A percentile compares a stretch with the other conserved stretches of the same genome.
Evolutionary conservation across 1,140 invertebrate genomes (phyloP).

Genomic region (Drosophila eugracilis): DNA sequence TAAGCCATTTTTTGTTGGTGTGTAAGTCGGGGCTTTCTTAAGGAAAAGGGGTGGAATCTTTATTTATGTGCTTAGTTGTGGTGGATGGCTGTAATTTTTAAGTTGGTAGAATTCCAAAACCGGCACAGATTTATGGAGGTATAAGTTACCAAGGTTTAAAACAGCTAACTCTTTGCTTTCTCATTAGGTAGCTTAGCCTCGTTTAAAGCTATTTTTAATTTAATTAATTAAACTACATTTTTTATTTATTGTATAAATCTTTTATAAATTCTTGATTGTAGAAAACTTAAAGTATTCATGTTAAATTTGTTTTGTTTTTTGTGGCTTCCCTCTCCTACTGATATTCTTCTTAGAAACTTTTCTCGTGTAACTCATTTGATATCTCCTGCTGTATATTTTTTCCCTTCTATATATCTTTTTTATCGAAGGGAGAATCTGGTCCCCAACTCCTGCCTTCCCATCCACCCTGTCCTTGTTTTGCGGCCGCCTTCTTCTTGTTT

Average conservation of each 20-base stretch:
- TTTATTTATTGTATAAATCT: too few species aligned
- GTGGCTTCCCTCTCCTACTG: too few species aligned
- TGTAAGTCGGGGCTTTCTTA: background rate
- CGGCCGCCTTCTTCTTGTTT: constrained; percentile 46
- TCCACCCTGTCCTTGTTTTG: constrained; percentile 39
- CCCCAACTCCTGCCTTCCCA: background rate
- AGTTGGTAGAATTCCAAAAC: constrained; percentile 13
- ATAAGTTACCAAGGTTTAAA: too few species aligned
- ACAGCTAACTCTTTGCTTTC: too few species aligned
- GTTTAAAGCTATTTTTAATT: too few species aligned
- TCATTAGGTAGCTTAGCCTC: too few species aligned
- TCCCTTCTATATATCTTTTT: constrained; percentile 26
- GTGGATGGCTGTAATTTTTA: constrained; percentile 11
- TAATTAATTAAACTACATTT: too few species aligned
- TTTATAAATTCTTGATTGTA: too few species aligned
- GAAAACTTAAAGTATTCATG: too few species aligned
- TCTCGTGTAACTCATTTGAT: constrained; percentile 24
- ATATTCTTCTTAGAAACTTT: background rate
- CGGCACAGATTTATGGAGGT: constrained; percentile 19
- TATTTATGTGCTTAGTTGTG: constrained; percentile 20
- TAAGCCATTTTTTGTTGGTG: background rate
- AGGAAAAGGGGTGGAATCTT: constrained; percentile 3
- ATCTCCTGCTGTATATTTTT: constrained; percentile 29
- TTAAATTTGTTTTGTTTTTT: too few species aligned
- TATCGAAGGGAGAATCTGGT: constrained; percentile 20